These are phyloP conservation scores for Oscheius onirici DNA, from an alignment of 2,888 invertebrate species.

Conservation along the genomic window DNA sequence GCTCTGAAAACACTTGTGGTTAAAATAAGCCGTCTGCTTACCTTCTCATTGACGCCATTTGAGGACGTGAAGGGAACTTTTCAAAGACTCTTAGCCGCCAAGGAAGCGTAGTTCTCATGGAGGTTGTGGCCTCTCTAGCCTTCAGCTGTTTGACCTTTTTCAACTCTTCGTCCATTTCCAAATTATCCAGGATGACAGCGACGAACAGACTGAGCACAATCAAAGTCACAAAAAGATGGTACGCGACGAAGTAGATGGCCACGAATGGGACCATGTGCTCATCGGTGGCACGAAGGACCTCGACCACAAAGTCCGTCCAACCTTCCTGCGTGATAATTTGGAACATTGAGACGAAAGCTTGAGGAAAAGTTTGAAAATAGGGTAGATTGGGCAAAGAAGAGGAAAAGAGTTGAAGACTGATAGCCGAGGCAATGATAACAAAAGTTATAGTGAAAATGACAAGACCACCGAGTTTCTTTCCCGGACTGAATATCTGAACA, in stretches of 20 bases:
- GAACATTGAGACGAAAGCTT: slow-evolving; percentile 99
- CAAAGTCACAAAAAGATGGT: slow-evolving; percentile 98
- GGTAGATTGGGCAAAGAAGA: slow-evolving; percentile 91
- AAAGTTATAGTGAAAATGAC: slow-evolving; percentile 99
- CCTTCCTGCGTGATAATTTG: slow-evolving; percentile 99
- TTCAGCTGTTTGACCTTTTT: slow-evolving; percentile 91
- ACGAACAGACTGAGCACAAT: slow-evolving; percentile 99
- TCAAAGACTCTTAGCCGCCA: slow-evolving; percentile 94
- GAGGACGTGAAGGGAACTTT: slow-evolving; percentile 92
- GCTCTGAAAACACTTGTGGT: no score
- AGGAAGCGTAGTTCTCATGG: slow-evolving; percentile 93
- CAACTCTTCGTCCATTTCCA: slow-evolving; percentile 98
- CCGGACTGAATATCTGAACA: slow-evolving; percentile 81
- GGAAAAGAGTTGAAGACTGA: slow-evolving; percentile 99
- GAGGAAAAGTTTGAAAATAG: slow-evolving; percentile 97
- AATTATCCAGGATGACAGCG: slow-evolving; percentile 97
- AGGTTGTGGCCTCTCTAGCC: slow-evolving; percentile 93
- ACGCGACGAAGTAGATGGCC: slow-evolving; percentile 98
- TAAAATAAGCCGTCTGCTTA: no score
- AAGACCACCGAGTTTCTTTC: slow-evolving; percentile 95
- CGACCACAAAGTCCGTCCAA: slow-evolving; percentile 99
- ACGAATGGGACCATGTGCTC: slow-evolving; percentile 75
- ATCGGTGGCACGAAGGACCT: slow-evolving; percentile 80
- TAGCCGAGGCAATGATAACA: slow-evolving; percentile 95
- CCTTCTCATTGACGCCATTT: slow-evolving; percentile 84